Percentiles rank a stretch among this genome's conserved stretches.
Conservation (phyloP, 2,113 vertebrate genomes). For the Ailuropoda melanoleuca region DNA sequence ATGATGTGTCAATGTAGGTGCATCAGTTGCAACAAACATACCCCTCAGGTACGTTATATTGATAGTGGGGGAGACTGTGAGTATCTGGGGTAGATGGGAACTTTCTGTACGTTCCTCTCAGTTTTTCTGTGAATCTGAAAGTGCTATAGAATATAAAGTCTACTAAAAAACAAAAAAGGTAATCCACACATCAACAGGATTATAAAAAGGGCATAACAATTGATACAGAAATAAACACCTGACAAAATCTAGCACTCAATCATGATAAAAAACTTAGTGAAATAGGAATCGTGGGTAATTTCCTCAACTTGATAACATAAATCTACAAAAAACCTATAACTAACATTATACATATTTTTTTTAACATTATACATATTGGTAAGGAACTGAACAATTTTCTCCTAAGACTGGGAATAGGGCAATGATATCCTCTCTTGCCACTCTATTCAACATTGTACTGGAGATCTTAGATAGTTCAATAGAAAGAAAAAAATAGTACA, state of each 20-base stretch:
- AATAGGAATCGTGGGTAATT: not conserved
- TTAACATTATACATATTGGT: not conserved
- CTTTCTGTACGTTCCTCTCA: not conserved
- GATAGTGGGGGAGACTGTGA: not conserved
- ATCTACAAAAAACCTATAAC: not conserved
- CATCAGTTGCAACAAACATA: not conserved
- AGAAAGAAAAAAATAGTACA: not conserved
- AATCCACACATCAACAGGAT: not conserved
- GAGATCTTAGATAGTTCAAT: not conserved
- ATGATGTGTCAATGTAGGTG: not conserved
- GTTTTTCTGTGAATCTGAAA: not conserved
- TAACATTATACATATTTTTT: not conserved
- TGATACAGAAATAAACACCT: not conserved
- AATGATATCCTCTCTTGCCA: not conserved
- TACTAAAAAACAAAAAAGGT: not conserved
- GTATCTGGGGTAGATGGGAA: not conserved
- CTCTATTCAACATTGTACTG: not conserved
- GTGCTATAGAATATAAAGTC: not conserved
- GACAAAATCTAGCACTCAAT: not conserved
- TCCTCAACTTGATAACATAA: not conserved
- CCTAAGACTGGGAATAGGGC: not conserved
- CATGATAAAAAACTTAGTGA: not conserved
- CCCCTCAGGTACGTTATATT: not conserved
- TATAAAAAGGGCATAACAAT: not conserved
- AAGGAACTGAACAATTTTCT: not conserved